Evolutionary conservation across 2,797 vertebrate species (phyloP).

Genomic region (Forpus xanthops): DNA sequence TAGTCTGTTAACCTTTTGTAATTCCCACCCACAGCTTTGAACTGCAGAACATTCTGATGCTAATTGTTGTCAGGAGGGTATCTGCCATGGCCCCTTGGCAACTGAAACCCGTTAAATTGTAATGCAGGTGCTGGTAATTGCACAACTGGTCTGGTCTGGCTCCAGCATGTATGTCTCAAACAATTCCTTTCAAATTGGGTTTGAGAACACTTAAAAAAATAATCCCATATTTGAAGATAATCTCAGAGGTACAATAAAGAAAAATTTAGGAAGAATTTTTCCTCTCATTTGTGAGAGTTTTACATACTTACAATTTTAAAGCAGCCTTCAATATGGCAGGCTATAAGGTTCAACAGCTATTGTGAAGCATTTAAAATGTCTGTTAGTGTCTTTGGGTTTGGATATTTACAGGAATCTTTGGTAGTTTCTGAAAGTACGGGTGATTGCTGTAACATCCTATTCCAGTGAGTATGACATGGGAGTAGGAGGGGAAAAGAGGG

Average conservation of each 20-base stretch:
- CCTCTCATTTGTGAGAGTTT: not conserved
- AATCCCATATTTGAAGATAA: not conserved
- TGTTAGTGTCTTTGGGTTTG: not conserved
- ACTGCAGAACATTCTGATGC: slow-evolving; percentile 67
- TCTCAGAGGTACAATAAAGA: not conserved
- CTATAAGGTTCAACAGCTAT: not conserved
- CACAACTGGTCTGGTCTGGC: slow-evolving; percentile 69
- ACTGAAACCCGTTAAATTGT: slow-evolving; percentile 70
- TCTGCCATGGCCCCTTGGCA: slow-evolving; percentile 66
- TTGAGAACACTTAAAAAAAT: slow-evolving; percentile 19
- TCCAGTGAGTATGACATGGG: not conserved
- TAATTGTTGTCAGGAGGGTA: slow-evolving; percentile 73
- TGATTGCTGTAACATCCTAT: not conserved
- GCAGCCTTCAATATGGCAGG: not conserved
- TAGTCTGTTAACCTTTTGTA: slow-evolving; percentile 81
- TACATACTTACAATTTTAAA: not conserved
- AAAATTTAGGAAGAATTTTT: not conserved
- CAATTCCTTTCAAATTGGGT: slow-evolving; percentile 61
- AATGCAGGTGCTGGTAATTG: slow-evolving; percentile 78
- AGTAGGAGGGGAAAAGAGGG: not conserved
- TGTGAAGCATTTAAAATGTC: not conserved
- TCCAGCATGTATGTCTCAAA: slow-evolving; percentile 64
- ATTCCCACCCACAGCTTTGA: slow-evolving; percentile 76
- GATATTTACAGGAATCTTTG: not conserved
- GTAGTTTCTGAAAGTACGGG: not conserved